Evolutionary conservation across 2,797 vertebrate species (phyloP).

Genomic region (Molossus alvarezi): DNA sequence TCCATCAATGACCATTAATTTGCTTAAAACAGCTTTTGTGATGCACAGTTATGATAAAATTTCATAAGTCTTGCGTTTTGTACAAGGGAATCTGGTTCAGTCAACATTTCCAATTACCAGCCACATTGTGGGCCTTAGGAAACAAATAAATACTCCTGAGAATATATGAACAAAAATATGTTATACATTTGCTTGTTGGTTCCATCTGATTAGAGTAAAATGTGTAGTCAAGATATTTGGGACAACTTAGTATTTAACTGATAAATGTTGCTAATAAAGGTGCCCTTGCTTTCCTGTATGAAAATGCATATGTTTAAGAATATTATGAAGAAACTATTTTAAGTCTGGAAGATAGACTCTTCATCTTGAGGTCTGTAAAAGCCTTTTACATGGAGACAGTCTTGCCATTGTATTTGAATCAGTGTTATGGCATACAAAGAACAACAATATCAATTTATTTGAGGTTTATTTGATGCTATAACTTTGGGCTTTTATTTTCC

Average conservation of each 20-base stretch:
- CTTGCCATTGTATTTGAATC: conserved; percentile 68
- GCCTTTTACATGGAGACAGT: conserved; percentile 36
- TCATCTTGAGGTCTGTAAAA: conserved; percentile 52
- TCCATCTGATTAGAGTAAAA: conserved; percentile 52
- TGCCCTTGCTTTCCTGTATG: conserved; percentile 39
- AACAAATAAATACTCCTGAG: conserved; percentile 70
- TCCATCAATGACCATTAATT: conserved; percentile 56
- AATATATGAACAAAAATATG: conserved; percentile 47
- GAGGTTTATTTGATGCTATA: conserved; percentile 2
- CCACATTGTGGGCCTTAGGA: conserved; percentile 54
- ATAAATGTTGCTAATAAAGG: conserved; percentile 43
- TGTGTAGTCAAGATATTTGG: conserved; percentile 25
- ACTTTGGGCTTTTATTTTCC: conserved; percentile 58
- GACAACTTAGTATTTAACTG: conserved; percentile 56
- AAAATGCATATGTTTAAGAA: conserved; percentile 62
- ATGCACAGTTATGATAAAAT: conserved; percentile 56
- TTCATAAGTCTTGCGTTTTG: conserved; percentile 60
- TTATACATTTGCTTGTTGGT: conserved; percentile 44
- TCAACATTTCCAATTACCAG: conserved; percentile 55
- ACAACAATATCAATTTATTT: conserved; percentile 36
- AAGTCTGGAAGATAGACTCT: conserved; percentile 57
- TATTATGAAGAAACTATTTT: conserved; percentile 66
- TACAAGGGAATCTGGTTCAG: conserved; percentile 56
- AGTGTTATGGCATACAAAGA: conserved; percentile 23
- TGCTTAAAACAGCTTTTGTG: conserved; percentile 66